Evolutionary conservation across 2,113 vertebrate genomes (phyloP), one percentile per base, ranked within the genome.

Genomic region (Prunella fulvescens): DNA sequence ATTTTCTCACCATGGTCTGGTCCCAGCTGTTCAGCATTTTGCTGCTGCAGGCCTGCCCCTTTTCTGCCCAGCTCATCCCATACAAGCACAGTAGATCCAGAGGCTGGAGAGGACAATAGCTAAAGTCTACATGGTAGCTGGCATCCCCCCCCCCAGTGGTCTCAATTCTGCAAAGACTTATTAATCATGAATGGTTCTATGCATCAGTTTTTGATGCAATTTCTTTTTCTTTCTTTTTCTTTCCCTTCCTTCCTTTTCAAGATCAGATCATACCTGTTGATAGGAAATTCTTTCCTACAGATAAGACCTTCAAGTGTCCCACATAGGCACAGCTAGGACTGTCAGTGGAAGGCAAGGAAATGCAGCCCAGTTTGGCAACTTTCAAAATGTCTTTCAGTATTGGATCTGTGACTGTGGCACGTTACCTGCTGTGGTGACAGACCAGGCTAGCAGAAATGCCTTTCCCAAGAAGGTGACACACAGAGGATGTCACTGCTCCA

Each of bases 11-110:
- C 7, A 4, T 3, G 2, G 47, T 89, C 31, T 53, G 35, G 66
- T 54, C 60, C 88, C 88, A 90, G 81, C 81, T 96, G 83, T 40
- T 83, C 53, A 89, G 76, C 56, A 83, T 71, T 81, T 91, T 71
- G 77, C 54, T 85, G 62, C 84, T 70, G 37, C 65, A 79, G 53
- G 92, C 35, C 53, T 92, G 48, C 44, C 56, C 61, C 54, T 91
- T 91, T 77, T 74, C 62, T 80, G 42, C 44, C 57, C 0, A 1
- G 29, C 61, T 64, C 58, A 69, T 31, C 51, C 65, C 35, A 12
- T 31, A 23, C 7, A 14, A 71, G 10, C 31, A 18, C 58, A 69
- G 62, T 42, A 82, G 82, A 81, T 87, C 11, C 25, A 35, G 70
- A 91, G 70, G 82, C 62, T 80, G 89, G 50, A 50, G 56, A 89